Conservation (phyloP, 2,888 invertebrate genomes). For the Himalopsyche anomala region DNA sequence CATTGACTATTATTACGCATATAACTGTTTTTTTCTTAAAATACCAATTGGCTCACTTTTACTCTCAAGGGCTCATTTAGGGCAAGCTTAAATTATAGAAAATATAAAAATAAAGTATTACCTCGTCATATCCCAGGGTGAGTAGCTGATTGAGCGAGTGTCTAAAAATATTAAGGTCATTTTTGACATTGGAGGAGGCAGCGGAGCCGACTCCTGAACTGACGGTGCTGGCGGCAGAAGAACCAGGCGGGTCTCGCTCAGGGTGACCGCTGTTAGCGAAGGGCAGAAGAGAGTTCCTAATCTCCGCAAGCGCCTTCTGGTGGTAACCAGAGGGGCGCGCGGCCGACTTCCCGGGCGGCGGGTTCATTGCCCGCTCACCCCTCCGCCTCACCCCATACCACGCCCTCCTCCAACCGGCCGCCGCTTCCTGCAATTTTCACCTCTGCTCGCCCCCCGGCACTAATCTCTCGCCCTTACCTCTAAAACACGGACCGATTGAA, state of each 20-base stretch:
- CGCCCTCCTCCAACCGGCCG: constrained; percentile 77
- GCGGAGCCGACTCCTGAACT: constrained; percentile 78
- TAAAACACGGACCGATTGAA: too few relatives aligned
- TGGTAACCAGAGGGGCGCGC: constrained; percentile 87
- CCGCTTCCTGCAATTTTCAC: constrained; percentile 66
- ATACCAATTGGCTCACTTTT: too few relatives aligned
- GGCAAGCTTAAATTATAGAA: too few relatives aligned
- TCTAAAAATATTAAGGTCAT: constrained; percentile 79
- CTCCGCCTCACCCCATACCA: constrained; percentile 78
- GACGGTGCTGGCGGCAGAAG: constrained; percentile 87
- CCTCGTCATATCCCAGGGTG: constrained; percentile 87
- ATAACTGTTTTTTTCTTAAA: too few relatives aligned
- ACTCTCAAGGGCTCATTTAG: too few relatives aligned
- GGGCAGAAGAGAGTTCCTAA: constrained; percentile 88
- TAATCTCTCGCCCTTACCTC: constrained; percentile 55
- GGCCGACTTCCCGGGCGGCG: constrained; percentile 78
- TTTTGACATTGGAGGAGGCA: constrained; percentile 77
- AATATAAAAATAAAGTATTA: constrained; percentile 68
- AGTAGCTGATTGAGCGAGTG: constrained; percentile 82
- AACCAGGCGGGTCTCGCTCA: constrained; percentile 72
- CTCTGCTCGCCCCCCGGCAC: constrained; percentile 51
- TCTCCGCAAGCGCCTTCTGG: constrained; percentile 91
- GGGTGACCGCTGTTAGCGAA: constrained; percentile 83
- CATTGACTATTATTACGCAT: too few relatives aligned
- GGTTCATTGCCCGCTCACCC: constrained; percentile 80